Conservation (phyloP, 2,888 invertebrate genomes). For the Drosophila niveifrons region DNA sequence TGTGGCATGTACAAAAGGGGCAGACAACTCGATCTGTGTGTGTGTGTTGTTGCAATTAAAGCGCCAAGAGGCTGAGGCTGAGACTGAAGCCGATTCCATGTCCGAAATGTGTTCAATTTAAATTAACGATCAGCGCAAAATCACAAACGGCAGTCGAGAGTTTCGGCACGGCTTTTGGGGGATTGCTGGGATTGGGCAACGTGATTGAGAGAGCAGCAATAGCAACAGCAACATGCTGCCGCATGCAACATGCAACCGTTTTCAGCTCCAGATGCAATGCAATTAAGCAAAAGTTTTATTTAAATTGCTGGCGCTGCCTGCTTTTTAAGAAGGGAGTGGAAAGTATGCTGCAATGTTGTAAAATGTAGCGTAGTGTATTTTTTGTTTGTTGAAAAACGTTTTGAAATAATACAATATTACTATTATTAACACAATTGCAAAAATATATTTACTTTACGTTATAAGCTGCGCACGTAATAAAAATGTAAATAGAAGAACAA, state of each 20-base stretch:
- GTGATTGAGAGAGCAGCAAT: conserved; percentile 49
- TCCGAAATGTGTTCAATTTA: conserved; percentile 79
- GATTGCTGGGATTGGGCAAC: conserved; percentile 28
- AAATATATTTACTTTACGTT: too few species aligned
- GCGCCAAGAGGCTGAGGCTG: conserved; percentile 46
- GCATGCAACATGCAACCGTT: conserved; percentile 62
- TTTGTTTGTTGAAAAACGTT: too few species aligned
- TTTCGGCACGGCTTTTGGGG: conserved; percentile 14
- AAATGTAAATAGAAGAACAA: too few species aligned
- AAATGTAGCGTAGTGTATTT: neutral
- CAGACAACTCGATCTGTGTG: conserved; percentile 8
- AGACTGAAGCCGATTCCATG: conserved; percentile 55
- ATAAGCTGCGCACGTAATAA: too few species aligned
- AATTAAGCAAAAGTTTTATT: conserved; percentile 80
- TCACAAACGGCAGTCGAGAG: conserved; percentile 62
- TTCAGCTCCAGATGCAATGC: conserved; percentile 65
- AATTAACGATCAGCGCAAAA: conserved; percentile 75
- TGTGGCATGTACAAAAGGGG: conserved; percentile 11
- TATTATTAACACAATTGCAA: too few species aligned
- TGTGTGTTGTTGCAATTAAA: conserved; percentile 66
- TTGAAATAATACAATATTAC: too few species aligned
- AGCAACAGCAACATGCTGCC: conserved; percentile 46
- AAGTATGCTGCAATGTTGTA: neutral
- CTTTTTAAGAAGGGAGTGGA: neutral
- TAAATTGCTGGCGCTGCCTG: conserved; percentile 71